Evolutionary conservation across 2,113 vertebrate species (phyloP), one percentile per base, ranked within the genome.

Genomic region (Rhynchomys soricoides): DNA sequence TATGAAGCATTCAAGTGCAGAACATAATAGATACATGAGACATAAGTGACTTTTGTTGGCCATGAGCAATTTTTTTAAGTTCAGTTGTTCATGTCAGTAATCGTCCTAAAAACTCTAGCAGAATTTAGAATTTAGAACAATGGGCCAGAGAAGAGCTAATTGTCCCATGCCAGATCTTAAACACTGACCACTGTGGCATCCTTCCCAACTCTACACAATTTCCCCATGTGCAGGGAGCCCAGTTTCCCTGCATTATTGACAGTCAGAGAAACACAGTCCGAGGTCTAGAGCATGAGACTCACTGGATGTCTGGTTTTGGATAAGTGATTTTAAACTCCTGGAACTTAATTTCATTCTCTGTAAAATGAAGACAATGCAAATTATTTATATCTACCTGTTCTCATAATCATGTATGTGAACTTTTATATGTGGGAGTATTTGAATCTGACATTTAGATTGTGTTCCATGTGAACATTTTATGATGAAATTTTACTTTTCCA

Each of bases 1-100:
- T n/a, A 55, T 19, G 37, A 96, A 95, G 86, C 55, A 59, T 29
- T 90, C 55, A 19, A 86, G 73, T 37, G 6, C 4, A 50, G 52
- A 91, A 89, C 48, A 8, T 4, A 3, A 48, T 4, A 43, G 19
- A 83, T n/a, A 83, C 8, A 3, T 83, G 29, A 83, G 31, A 64
- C 81, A 68, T 59, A n/a, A 79, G 16, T 86, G n/a, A 88, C 88
- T 95, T 95, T 95, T 86, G 62, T 66, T 75, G 83, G 12, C 7
- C 16, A 71, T 48, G n/a, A 7, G 64, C 4, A 34, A 81, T 79
- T 90, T 93, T 19, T 64, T 64, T 8, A 86, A 62, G 57, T 19
- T 78, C 15, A 37, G 22, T 70, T 95, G 34, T 86, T 68, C 75
- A n/a, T 86, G 48, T 5, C 52, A 66, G 37, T 31, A 68, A 57